Conservation (phyloP, 2,797 vertebrate genomes). For the Orestias chungarensis region DNA sequence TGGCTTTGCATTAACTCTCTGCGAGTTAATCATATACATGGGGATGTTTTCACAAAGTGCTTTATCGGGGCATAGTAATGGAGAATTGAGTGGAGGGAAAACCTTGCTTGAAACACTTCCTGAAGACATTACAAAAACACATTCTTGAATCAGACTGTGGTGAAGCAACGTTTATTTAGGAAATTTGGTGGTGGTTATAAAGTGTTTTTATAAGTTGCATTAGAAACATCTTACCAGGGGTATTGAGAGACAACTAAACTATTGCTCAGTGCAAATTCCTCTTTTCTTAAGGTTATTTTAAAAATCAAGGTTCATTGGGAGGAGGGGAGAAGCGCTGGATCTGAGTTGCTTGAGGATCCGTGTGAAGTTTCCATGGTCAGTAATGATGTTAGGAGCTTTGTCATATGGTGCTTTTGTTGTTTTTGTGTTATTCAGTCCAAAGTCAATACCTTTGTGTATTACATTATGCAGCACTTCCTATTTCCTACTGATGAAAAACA, state of each 20-base stretch:
- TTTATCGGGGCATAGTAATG: neutral
- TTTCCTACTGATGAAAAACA: neutral
- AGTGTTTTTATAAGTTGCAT: neutral
- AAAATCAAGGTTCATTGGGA: neutral
- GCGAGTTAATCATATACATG: neutral
- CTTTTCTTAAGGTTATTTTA: neutral
- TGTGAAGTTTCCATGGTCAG: neutral
- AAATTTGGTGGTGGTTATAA: neutral
- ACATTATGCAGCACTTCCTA: neutral
- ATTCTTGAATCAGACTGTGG: neutral
- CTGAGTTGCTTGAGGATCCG: neutral
- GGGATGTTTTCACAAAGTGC: neutral
- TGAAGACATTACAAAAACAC: too few species aligned
- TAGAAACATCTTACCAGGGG: neutral
- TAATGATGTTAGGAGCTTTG: neutral
- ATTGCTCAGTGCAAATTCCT: neutral
- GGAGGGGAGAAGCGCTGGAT: neutral
- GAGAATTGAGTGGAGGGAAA: neutral
- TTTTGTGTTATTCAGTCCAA: neutral
- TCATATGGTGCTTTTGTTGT: neutral
- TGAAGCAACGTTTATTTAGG: neutral
- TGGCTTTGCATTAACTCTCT: neutral
- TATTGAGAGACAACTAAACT: neutral
- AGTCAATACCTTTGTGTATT: neutral
- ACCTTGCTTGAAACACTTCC: neutral